Conservation (phyloP, 2,888 invertebrate genomes). For the Drosophila leonis region DNA sequence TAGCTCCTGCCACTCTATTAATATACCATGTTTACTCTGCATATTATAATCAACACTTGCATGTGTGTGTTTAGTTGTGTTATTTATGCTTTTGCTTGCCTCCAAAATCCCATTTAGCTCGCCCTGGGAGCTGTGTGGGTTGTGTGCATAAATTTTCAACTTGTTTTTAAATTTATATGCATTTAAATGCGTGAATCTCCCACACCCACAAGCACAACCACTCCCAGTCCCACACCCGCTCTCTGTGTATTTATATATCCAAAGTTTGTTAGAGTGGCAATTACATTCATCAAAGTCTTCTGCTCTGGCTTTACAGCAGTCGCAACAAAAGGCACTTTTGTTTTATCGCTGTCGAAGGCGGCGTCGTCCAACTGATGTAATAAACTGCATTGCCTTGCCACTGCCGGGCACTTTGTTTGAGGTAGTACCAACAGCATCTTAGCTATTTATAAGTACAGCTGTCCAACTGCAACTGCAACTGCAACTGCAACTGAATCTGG, state of each 20-base stretch:
- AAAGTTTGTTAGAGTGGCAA: conserved; percentile 10
- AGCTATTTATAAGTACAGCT: conserved; percentile 53
- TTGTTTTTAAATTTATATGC: conserved; percentile 40
- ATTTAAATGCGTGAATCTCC: conserved; percentile 35
- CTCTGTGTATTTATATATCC: conserved; percentile 16
- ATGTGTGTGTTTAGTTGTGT: conserved; percentile 7
- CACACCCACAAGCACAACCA: not conserved
- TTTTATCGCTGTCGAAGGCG: conserved; percentile 48
- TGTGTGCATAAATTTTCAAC: conserved; percentile 48
- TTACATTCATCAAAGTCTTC: conserved; percentile 67
- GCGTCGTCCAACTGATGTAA: conserved; percentile 48
- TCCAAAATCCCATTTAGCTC: conserved; percentile 27
- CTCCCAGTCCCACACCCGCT: not conserved
- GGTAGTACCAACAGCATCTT: conserved; percentile 45
- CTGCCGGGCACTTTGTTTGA: conserved; percentile 35
- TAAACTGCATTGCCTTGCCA: conserved; percentile 33
- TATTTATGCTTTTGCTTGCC: conserved; percentile 34
- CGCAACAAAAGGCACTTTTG: conserved; percentile 50
- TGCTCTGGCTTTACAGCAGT: conserved; percentile 3
- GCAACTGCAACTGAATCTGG: conserved; percentile 6
- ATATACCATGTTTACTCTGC: conserved; percentile 3
- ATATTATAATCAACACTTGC: not conserved
- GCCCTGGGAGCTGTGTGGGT: conserved; percentile 48
- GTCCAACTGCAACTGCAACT: conserved; percentile 6
- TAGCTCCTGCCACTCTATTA: conserved; percentile 23